phyloP scores from a whole-genome alignment of 2,113 vertebrate species.

The Chauna torquata region DNA sequence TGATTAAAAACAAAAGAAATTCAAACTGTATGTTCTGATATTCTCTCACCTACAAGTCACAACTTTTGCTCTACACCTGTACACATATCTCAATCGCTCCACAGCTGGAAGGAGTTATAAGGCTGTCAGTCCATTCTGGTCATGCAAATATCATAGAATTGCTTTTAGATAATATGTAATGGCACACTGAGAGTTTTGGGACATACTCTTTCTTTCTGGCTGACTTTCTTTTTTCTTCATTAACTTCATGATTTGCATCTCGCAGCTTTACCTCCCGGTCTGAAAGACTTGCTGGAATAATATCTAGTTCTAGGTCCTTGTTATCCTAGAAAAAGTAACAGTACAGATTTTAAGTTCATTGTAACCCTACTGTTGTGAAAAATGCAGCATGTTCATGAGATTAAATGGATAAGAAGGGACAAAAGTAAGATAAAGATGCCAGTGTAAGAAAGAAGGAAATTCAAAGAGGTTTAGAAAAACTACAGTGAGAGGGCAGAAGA shows the following conservation, averaged over 20 bases:
- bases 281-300: conserved; percentile 94
- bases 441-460: neutral
- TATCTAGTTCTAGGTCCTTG: conserved; percentile 94
- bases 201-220: conserved; percentile 98
- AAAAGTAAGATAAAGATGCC: neutral
- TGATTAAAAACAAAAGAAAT: neutral
- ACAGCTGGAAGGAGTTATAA: neutral
- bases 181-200: neutral
- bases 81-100: neutral
- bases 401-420: neutral
- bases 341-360: neutral
- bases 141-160: neutral
- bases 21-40: neutral
- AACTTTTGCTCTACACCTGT: neutral
- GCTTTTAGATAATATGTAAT: neutral
- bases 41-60: neutral
- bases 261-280: conserved; percentile 93
- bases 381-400: neutral
- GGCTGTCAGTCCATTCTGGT: neutral
- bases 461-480: neutral
- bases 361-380: neutral
- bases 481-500: neutral
- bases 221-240: conserved; percentile 97
- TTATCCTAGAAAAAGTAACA: conserved; percentile 81
- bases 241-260: conserved; percentile 93